A percentile compares a stretch with the other conserved stretches of the same genome.
Conservation (phyloP, 2,797 vertebrate genomes). For the Brachymystax lenok region DNA sequence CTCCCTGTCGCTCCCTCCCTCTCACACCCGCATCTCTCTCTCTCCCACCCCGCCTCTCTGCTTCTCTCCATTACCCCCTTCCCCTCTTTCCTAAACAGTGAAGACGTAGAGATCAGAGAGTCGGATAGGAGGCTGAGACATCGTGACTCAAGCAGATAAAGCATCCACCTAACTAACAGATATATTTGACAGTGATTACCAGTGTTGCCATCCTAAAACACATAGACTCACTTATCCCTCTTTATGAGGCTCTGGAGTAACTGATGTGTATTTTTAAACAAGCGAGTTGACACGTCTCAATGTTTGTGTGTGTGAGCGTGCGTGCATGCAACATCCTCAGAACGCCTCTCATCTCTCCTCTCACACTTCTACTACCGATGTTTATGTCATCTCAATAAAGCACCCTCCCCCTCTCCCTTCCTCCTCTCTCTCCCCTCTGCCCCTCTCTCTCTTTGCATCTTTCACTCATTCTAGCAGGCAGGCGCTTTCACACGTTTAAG, state of each 20-base stretch:
- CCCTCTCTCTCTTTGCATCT: background rate
- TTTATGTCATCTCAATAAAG: background rate
- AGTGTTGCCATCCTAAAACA: background rate
- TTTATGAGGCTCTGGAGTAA: background rate
- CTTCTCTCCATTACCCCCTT: background rate
- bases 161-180: background rate
- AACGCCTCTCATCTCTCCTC: constrained; percentile 23
- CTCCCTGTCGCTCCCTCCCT: too few relatives aligned
- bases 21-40: too few relatives aligned
- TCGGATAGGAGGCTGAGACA: background rate
- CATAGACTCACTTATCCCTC: background rate
- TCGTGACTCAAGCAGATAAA: background rate
- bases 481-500: constrained; percentile 53
- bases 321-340: constrained; percentile 8
- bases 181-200: constrained; percentile 3
- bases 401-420: constrained; percentile 24
- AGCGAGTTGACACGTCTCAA: background rate
- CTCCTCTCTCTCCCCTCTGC: background rate
- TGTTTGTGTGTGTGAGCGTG: background rate
- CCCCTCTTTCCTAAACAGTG: background rate
- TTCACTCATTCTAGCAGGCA: constrained; percentile 35
- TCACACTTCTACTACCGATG: constrained; percentile 18
- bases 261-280: constrained; percentile 13
- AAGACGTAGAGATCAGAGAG: background rate
- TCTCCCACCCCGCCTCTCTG: background rate